Evolutionary conservation across 2,888 invertebrate genomes (phyloP), one percentile per base, ranked within the genome.

Genomic region (Lochmaea capreae): DNA sequence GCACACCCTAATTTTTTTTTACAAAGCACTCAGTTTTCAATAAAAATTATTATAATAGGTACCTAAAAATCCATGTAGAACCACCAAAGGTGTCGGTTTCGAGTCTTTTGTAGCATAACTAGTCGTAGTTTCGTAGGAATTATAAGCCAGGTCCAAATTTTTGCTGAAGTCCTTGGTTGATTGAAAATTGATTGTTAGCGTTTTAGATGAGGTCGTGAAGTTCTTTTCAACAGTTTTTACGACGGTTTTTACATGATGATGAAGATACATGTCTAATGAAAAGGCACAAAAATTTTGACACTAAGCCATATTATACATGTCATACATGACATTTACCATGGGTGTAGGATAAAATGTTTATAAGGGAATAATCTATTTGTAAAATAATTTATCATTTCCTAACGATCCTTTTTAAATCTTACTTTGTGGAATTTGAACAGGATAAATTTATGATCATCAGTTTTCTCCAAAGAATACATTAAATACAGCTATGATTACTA

Each of bases 51-150:
- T 59, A 14, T 33, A n/a, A 14, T 39, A n/a, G 3, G 39, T 62
- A 62, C 71, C 71, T 78, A 99, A 91, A 14, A 98, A 87, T 0
- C 96, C 97, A 85, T 98, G 98, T 84, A 95, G 90, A 67, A 97
- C 93, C 5, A 97, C 87, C 65, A 98, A 86, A n/a, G 96, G 95
- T 0, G 90, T 87, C 6, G 84, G 78, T 83, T 84, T 66, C 85
- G 73, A 61, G 9, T 74, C 26, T 82, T 83, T 65, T 86, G 76
- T 69, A 10, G 65, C 71, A 33, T 77, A 73, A 9, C 79, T 89
- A 14, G 88, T 33, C 1, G 33, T 87, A 2, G 86, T 85, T 83
- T 93, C 93, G 81, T 92, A 94, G n/a, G 92, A 90, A 43, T 92
- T 91, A 79, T 91, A 93, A 0, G 93, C 90, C 82, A 95, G 87